Evolutionary conservation across 2,113 vertebrate genomes (phyloP).

Genomic region (Cardinalis cardinalis): DNA sequence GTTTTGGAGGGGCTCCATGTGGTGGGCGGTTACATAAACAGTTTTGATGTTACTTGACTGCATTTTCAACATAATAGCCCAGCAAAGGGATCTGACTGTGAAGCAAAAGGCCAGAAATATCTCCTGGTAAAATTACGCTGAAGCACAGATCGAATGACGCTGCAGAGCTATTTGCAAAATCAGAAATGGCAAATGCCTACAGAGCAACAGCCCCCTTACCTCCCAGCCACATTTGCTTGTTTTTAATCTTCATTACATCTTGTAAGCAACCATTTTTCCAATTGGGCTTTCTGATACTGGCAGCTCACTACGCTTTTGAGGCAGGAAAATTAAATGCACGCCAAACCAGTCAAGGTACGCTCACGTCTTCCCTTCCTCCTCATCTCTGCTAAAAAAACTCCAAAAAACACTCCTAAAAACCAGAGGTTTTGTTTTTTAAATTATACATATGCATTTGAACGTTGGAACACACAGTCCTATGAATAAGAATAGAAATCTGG

Average conservation of each 20-base stretch:
- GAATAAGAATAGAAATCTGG: conserved; percentile 21
- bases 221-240: conserved; percentile 2
- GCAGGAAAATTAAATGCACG: background rate
- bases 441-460: background rate
- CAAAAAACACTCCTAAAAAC: background rate
- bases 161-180: conserved; percentile 26
- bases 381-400: background rate
- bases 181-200: conserved; percentile 20
- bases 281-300: background rate
- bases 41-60: conserved; percentile 46
- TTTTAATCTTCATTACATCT: conserved; percentile 37
- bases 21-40: conserved; percentile 31
- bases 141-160: background rate
- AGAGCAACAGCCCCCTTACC: background rate
- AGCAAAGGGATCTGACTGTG: conserved; percentile 38
- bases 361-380: background rate
- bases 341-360: background rate
- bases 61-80: conserved; percentile 51
- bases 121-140: conserved; percentile 46
- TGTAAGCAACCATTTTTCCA: conserved; percentile 20
- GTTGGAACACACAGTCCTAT: background rate
- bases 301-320: background rate
- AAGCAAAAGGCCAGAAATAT: conserved; percentile 62
- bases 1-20: background rate
- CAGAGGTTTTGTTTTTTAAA: conserved; percentile 12